Evolutionary conservation across 1,140 invertebrate genomes (phyloP), one percentile per base, ranked within the genome.

Genomic region (Brachystomella parvula): DNA sequence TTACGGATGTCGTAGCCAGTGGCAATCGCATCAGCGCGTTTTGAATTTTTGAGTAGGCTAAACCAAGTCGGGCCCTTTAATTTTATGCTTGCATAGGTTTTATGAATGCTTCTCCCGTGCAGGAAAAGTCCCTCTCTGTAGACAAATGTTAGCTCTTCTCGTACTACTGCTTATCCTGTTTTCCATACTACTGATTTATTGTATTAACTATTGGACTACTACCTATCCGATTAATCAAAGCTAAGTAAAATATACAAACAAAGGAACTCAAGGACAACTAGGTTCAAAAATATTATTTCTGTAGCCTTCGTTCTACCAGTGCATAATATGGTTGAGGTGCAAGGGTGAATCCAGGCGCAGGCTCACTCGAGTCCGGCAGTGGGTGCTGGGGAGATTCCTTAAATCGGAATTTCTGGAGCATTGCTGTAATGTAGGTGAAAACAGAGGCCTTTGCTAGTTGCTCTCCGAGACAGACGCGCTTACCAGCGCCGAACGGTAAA

Each of bases 361-460:
- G 60, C 12, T 62, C 60, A 24, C 9, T 12, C 21, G 44, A 21
- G 9, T 3, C 24, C 19, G 60, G 60, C 21, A 26, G 3, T 62
- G 31, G 31, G 9, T 35, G 3, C 17, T 19, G 3, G 9, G 60
- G 60, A 39, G 30, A 26, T 24, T 12, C 21, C 21, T 24, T 26
- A 33, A 63, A 47, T 2, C 12, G 47, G 28, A 49, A 63, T 53
- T 63, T 63, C 30, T 63, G 61, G 19, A 63, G 61, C 61, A 63
- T 29, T 19, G 61, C 6, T 29, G 61, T 63, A 24, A 63, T 21
- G 49, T 15, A 63, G 2, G 17, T 53, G 61, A 63, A 63, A 2
- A 63, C 2, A 21, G 61, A 32, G 15, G 47, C 39, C 49, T 32
- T 26, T n/a, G 61, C 61, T 19, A 63, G 19, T 32, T 26, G n/a